Percentiles rank a stretch among this genome's conserved stretches.
Conservation (phyloP, 2,113 vertebrate genomes). For the Anarhynchus alexandrinus region DNA sequence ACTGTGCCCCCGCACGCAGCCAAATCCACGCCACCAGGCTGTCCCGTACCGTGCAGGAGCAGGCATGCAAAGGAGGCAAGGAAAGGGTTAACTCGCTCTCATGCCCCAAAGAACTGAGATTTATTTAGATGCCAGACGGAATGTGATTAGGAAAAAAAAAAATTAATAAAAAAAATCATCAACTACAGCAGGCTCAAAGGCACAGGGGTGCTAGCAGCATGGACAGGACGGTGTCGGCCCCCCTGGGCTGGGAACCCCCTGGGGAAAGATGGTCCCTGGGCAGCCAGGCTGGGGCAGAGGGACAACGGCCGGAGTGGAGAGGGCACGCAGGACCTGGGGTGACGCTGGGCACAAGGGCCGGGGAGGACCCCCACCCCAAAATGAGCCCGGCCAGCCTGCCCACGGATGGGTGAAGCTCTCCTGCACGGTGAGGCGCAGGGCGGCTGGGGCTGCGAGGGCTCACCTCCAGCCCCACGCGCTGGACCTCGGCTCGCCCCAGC, state of each 20-base stretch:
- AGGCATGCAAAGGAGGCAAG: not conserved
- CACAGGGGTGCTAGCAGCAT: not conserved
- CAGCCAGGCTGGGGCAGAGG: not conserved
- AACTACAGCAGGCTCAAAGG: slow-evolving; percentile 45
- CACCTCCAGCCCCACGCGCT: not conserved
- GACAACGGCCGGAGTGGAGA: rapidly evolving
- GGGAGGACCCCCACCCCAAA: not conserved
- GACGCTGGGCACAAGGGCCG: not conserved
- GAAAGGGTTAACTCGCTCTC: not conserved
- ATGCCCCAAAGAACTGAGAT: slow-evolving; percentile 25
- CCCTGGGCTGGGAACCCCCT: not conserved
- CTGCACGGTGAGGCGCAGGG: no score
- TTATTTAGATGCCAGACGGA: slow-evolving; percentile 42
- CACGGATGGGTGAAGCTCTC: not conserved
- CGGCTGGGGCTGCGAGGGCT: not conserved
- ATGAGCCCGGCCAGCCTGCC: not conserved
- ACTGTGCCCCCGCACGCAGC: rapidly evolving
- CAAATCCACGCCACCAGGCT: not conserved
- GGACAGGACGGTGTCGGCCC: not conserved
- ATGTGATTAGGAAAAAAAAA: slow-evolving; percentile 19
- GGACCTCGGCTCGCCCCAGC: not conserved
- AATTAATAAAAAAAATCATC: not conserved
- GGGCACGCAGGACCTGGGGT: not conserved
- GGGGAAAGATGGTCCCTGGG: not conserved
- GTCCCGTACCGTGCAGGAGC: not conserved